A percentile compares a stretch with the other conserved stretches of the same genome.
phyloP scores from a whole-genome alignment of 2,113 vertebrate genomes.

The Microtus oregoni region DNA sequence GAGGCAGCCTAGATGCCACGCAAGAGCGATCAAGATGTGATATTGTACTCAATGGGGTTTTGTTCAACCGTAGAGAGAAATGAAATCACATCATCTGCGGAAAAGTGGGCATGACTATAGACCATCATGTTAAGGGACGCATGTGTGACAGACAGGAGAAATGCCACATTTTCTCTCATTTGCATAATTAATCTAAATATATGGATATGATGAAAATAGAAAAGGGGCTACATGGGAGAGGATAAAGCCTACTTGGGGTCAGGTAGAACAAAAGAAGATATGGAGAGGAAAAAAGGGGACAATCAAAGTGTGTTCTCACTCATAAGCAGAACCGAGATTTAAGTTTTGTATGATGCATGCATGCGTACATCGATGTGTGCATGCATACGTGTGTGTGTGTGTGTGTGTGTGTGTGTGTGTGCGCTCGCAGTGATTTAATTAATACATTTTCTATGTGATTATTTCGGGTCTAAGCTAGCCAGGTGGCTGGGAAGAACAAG shows the following conservation, averaged over 20 bases:
- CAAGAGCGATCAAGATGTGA: not conserved
- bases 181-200: not conserved
- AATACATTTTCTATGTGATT: too few species aligned
- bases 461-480: too few species aligned
- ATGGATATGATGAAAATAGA: not conserved
- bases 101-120: not conserved
- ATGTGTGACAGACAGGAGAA: not conserved
- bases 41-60: not conserved
- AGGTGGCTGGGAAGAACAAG: too few species aligned
- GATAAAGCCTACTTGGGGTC: not conserved
- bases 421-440: not conserved
- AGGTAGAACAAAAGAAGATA: not conserved
- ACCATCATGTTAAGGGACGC: not conserved
- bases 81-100: not conserved
- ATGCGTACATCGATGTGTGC: too few species aligned
- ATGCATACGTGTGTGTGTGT: not conserved
- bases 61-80: not conserved
- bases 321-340: not conserved
- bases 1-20: not conserved
- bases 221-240: not conserved
- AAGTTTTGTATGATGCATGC: not conserved
- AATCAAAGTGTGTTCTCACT: not conserved
- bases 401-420: not conserved
- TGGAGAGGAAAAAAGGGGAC: not conserved
- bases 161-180: not conserved